Percentiles rank a stretch among this genome's conserved stretches.
phyloP scores from a whole-genome alignment of 2,113 vertebrate genomes.

The Pyxicephalus adspersus region DNA sequence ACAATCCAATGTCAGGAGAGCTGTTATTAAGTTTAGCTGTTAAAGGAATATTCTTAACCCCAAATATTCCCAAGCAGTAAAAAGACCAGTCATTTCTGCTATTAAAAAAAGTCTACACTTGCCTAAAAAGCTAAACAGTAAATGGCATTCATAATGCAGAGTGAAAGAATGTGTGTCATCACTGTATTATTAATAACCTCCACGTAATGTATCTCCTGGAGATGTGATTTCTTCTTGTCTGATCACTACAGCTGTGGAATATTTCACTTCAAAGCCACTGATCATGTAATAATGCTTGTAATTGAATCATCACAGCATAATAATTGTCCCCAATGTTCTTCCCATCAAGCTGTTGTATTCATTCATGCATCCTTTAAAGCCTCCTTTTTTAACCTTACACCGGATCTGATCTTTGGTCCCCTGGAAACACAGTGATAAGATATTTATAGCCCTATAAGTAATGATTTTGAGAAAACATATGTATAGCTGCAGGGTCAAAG shows the following conservation, averaged over 20 bases:
- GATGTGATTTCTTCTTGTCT: conserved; percentile 39
- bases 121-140: not conserved
- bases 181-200: conserved; percentile 25
- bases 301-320: conserved; percentile 23
- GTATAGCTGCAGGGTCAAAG: conserved; percentile 15
- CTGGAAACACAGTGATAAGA: conserved; percentile 31
- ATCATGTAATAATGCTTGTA: conserved; percentile 38
- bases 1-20: too few species aligned
- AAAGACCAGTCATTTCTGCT: too few species aligned
- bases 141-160: conserved; percentile 1
- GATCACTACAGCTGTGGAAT: conserved; percentile 33
- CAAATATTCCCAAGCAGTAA: too few species aligned
- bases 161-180: conserved; percentile 10
- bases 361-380: conserved; percentile 35
- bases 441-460: conserved; percentile 34
- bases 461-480: conserved; percentile 35
- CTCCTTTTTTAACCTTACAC: conserved; percentile 36
- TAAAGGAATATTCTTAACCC: too few species aligned
- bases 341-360: conserved; percentile 19
- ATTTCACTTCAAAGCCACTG: conserved; percentile 41
- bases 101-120: too few species aligned
- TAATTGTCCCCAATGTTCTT: conserved; percentile 28
- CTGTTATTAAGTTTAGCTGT: too few species aligned
- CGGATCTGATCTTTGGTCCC: conserved; percentile 30
- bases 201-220: conserved; percentile 19